A percentile compares a stretch with the other conserved stretches of the same genome.
Evolutionary conservation across 2,888 invertebrate genomes (phyloP).

Genomic region (Gryllus longicercus): DNA sequence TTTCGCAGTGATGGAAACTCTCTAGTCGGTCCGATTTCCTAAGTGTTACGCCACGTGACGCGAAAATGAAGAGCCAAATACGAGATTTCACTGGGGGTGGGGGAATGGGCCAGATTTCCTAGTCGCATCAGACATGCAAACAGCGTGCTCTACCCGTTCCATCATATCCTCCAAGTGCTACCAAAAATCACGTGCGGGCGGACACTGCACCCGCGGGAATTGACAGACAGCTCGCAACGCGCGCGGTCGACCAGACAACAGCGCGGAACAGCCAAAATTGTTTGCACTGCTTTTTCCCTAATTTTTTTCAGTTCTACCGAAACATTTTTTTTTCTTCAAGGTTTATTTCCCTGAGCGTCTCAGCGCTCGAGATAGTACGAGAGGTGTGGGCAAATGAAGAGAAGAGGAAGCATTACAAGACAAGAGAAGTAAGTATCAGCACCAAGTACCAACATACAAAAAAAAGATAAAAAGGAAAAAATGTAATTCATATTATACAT

Average conservation of each 20-base stretch:
- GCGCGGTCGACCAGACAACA: too few species aligned
- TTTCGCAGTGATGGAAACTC: too few species aligned
- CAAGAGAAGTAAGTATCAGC: constrained; percentile 17
- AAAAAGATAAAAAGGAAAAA: not conserved
- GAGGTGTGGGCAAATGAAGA: not conserved
- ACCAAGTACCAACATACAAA: not conserved
- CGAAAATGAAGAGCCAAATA: not conserved
- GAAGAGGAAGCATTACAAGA: constrained; percentile 7
- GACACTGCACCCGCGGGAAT: too few species aligned
- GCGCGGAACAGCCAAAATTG: not conserved
- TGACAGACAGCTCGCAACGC: too few species aligned
- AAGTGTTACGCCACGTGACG: too few species aligned
- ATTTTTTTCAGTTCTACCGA: not conserved
- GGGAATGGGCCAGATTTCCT: not conserved
- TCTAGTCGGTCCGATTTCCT: too few species aligned
- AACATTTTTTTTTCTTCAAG: too few species aligned
- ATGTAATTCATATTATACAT: not conserved
- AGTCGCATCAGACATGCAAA: constrained; percentile 3
- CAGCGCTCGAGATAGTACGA: not conserved
- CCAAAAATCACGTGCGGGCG: too few species aligned
- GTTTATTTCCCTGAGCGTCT: too few species aligned
- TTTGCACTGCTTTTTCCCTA: not conserved
- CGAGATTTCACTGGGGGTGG: not conserved
- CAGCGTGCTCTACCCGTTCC: not conserved
- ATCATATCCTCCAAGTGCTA: not conserved